Conservation (phyloP, 2,113 vertebrate species). For the Heterocephalus glaber region DNA sequence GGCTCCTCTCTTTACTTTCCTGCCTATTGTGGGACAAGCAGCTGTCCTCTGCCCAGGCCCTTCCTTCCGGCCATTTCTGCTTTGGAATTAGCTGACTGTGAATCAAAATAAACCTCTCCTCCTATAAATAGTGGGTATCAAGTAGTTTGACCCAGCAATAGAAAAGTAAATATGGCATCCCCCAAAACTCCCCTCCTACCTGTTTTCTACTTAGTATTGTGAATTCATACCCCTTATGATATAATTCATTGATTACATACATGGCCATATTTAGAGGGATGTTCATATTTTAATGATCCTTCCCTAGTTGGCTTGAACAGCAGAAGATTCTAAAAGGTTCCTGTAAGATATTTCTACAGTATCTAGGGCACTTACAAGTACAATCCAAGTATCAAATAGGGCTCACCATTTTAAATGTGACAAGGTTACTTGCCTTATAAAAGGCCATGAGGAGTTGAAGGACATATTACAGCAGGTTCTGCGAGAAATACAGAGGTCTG, state of each 20-base stretch:
- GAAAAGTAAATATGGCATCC: background rate
- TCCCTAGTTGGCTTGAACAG: background rate
- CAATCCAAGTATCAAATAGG: background rate
- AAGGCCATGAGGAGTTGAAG: accelerated
- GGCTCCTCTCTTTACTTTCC: background rate
- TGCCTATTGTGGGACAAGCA: background rate
- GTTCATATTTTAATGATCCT: background rate
- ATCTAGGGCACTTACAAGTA: background rate
- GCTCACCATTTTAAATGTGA: background rate
- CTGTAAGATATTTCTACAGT: background rate
- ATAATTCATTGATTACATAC: background rate
- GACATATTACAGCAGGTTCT: background rate
- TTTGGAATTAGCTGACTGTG: background rate
- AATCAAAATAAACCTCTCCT: background rate
- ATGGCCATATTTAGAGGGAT: background rate
- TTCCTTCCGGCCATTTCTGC: background rate
- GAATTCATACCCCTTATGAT: background rate
- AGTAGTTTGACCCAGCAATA: background rate
- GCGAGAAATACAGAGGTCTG: background rate
- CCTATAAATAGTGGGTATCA: background rate
- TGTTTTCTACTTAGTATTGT: background rate
- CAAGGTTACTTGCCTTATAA: background rate
- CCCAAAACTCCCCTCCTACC: background rate
- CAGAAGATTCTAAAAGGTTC: background rate
- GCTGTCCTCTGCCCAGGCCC: background rate